Percentiles rank a stretch among this genome's conserved stretches.
These are phyloP conservation scores for Lysiphlebus fabarum DNA, from an alignment of 1,140 invertebrate genomes.

Conservation along the genomic window DNA sequence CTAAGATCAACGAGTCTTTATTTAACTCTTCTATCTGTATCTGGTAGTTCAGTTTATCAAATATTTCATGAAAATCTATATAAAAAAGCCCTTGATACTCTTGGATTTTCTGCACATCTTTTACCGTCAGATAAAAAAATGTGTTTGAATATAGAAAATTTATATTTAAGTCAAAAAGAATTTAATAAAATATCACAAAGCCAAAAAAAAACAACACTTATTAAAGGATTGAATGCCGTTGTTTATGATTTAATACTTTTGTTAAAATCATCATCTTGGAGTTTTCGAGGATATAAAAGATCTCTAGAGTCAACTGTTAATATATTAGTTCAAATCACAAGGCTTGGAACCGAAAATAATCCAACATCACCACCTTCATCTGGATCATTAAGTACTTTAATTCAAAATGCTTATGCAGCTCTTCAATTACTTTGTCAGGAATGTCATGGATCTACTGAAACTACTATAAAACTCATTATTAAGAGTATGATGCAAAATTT, in stretches of 20 bases:
- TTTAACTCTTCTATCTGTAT: constrained; percentile 52
- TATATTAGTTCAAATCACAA: constrained; percentile 54
- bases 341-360: constrained; percentile 46
- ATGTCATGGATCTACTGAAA: constrained; percentile 52
- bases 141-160: constrained; percentile 31
- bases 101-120: constrained; percentile 47
- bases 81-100: constrained; percentile 52
- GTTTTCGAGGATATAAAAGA: constrained; percentile 52
- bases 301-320: constrained; percentile 54
- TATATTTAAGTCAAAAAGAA: constrained; percentile 38
- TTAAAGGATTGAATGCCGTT: constrained; percentile 42
- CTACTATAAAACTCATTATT: constrained; percentile 53
- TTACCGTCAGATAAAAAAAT: constrained; percentile 31
- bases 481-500: constrained; percentile 52
- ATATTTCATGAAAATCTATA: constrained; percentile 61
- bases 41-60: constrained; percentile 59
- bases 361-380: constrained; percentile 28
- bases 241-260: constrained; percentile 53
- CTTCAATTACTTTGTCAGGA: constrained; percentile 51
- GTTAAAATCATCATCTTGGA: constrained; percentile 45
- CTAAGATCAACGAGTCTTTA: constrained; percentile 54
- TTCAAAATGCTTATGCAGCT: constrained; percentile 52
- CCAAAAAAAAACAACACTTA: constrained; percentile 40
- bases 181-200: constrained; percentile 23
- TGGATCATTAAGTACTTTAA: constrained; percentile 41